phyloP scores from a whole-genome alignment of 2,797 vertebrate species.

The Paratrypauchen microcephalus region DNA sequence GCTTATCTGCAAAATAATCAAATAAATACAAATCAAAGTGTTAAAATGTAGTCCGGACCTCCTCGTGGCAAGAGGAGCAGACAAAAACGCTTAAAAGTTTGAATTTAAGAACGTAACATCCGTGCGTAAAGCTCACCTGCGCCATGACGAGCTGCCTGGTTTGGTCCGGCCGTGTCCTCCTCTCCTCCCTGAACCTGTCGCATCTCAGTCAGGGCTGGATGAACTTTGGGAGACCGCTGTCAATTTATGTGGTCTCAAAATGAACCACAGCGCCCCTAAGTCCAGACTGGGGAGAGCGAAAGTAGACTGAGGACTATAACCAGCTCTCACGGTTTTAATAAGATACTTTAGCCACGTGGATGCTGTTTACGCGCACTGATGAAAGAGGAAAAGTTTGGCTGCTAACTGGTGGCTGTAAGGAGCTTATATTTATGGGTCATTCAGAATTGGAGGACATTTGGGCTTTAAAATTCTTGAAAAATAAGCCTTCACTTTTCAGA shows the following conservation, averaged over 20 bases:
- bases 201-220: constrained; percentile 16
- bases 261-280: constrained; percentile 45
- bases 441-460: no score
- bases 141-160: constrained; percentile 41
- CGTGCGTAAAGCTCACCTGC: constrained; percentile 45
- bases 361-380: not conserved
- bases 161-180: constrained; percentile 10
- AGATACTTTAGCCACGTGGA: not conserved
- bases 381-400: not conserved
- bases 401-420: no score
- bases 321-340: not conserved
- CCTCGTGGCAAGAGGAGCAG: not conserved
- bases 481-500: no score
- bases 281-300: not conserved
- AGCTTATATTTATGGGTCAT: no score
- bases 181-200: not conserved
- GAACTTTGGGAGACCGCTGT: constrained; percentile 7
- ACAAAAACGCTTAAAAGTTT: not conserved
- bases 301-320: not conserved
- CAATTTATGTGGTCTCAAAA: constrained; percentile 8
- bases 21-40: not conserved
- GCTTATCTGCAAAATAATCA: constrained; percentile 59
- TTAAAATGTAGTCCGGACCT: not conserved
- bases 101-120: not conserved
- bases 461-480: no score